Conservation (phyloP, 1,140 invertebrate genomes). For the Lanistes nyassanus region DNA sequence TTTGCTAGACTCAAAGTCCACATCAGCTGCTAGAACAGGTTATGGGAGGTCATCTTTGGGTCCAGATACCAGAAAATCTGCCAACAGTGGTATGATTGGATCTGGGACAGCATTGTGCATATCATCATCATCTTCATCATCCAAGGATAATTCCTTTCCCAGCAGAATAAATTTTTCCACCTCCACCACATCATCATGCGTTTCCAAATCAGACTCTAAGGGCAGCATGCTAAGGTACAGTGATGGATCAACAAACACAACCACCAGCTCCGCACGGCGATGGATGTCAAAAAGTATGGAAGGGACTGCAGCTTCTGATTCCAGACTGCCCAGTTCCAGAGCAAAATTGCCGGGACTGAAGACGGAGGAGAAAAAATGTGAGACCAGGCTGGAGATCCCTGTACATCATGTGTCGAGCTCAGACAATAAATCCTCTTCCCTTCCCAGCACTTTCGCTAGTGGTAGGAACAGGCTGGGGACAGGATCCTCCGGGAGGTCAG, state of each 20-base stretch:
- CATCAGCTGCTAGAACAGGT: too few species aligned
- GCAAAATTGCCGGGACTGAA: constrained; percentile 1
- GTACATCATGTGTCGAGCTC: constrained; percentile 12
- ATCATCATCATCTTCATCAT: neutral
- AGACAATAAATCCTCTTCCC: neutral
- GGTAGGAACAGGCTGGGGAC: constrained; percentile 17
- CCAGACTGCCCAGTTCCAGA: neutral
- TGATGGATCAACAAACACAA: neutral
- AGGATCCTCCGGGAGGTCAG: constrained; percentile 4
- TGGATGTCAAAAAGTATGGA: constrained; percentile 17
- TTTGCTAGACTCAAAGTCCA: too few species aligned
- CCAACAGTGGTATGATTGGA: too few species aligned
- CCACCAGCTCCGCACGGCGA: neutral
- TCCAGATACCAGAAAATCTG: too few species aligned
- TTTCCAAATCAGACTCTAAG: neutral
- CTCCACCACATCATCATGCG: constrained; percentile 17
- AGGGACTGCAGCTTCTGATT: neutral
- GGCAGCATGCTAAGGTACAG: neutral
- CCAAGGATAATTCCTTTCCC: constrained; percentile 18
- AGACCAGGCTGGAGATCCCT: constrained; percentile 18
- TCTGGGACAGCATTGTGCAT: too few species aligned
- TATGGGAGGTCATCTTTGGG: too few species aligned
- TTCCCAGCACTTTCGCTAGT: neutral
- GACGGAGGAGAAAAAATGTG: neutral
- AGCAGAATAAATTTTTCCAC: constrained; percentile 20